Percentiles rank a stretch among this genome's conserved stretches.
Evolutionary conservation across 2,113 vertebrate genomes (phyloP).

Genomic region (Xenopus borealis): DNA sequence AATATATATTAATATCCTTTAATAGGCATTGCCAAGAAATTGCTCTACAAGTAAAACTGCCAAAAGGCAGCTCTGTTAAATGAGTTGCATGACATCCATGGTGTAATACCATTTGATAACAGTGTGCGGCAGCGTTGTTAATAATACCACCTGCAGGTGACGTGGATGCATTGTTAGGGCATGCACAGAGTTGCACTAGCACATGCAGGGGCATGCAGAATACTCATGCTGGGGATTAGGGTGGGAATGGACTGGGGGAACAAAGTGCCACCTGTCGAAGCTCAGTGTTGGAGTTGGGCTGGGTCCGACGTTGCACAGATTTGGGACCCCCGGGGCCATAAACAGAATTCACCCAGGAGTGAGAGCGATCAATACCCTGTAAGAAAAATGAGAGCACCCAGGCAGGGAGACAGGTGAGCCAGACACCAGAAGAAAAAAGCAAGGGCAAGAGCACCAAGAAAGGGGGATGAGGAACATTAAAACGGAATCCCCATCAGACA

Average conservation of each 20-base stretch:
- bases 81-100: not conserved
- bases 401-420: not conserved
- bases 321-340: slow-evolving; percentile 87
- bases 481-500: too few relatives aligned
- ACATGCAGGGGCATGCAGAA: slow-evolving; percentile 17
- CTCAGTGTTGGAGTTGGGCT: slow-evolving; percentile 80
- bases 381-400: slow-evolving; percentile 52
- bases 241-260: slow-evolving; percentile 37
- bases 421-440: slow-evolving; percentile 48
- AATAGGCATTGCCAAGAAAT: too few relatives aligned
- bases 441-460: not conserved
- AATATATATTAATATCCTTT: too few relatives aligned
- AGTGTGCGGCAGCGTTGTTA: not conserved
- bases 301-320: slow-evolving; percentile 80
- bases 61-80: too few relatives aligned
- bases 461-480: too few relatives aligned
- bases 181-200: not conserved
- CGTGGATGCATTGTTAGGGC: not conserved
- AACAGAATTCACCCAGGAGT: slow-evolving; percentile 94
- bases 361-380: slow-evolving; percentile 90
- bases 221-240: not conserved
- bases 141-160: not conserved
- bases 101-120: not conserved
- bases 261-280: slow-evolving; percentile 82
- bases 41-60: too few relatives aligned